Percentiles rank a stretch among this genome's conserved stretches.
Conservation (phyloP, 1,140 invertebrate genomes). For the Apolygus lucorum region DNA sequence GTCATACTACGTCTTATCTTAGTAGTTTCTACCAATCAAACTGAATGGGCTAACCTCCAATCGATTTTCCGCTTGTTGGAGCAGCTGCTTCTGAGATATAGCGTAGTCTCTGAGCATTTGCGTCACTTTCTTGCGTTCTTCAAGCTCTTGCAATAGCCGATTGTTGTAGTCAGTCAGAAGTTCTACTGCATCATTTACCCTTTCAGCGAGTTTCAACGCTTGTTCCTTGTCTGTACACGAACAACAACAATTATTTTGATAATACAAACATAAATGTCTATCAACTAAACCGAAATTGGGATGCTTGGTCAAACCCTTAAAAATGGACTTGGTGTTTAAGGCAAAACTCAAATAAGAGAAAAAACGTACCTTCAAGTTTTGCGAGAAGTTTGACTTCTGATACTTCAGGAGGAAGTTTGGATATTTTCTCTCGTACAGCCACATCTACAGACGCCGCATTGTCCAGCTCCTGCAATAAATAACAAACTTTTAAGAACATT, state of each 20-base stretch:
- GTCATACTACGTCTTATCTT: too few relatives aligned
- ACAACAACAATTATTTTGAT: too few relatives aligned
- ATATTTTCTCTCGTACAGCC: constrained; percentile 81
- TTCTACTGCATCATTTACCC: constrained; percentile 78
- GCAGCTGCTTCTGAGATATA: constrained; percentile 69
- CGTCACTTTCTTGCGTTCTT: constrained; percentile 72
- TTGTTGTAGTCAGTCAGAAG: constrained; percentile 83
- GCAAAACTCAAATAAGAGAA: neutral
- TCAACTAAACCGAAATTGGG: too few relatives aligned
- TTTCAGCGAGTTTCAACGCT: constrained; percentile 57
- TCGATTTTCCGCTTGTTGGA: constrained; percentile 72
- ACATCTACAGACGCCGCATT: constrained; percentile 91
- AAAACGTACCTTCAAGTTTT: constrained; percentile 61
- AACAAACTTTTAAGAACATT: too few relatives aligned
- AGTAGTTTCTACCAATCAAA: too few relatives aligned
- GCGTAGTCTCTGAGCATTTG: constrained; percentile 82
- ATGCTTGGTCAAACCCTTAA: neutral
- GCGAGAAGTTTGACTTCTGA: constrained; percentile 79
- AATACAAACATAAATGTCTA: too few relatives aligned
- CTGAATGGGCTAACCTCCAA: too few relatives aligned
- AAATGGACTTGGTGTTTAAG: neutral
- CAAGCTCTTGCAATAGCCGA: constrained; percentile 75
- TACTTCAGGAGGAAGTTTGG: constrained; percentile 85
- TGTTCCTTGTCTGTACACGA: constrained; percentile 52
- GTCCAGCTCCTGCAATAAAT: constrained; percentile 67